phyloP scores from a whole-genome alignment of 2,113 vertebrate species.

The Osmerus mordax region DNA sequence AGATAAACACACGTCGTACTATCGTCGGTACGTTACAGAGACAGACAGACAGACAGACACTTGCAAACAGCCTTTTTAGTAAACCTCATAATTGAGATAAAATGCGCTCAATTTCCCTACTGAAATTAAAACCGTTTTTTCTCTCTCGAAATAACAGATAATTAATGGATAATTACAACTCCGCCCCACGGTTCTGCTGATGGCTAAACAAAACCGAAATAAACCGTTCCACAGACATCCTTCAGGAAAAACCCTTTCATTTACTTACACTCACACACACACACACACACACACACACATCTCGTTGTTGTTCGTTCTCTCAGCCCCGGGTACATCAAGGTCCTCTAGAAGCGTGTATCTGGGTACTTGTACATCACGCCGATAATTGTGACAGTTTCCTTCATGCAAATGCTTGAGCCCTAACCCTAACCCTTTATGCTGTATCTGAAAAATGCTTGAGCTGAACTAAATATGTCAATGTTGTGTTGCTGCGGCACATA shows the following conservation, averaged over 20 bases:
- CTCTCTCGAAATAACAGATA: neutral
- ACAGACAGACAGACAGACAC: neutral
- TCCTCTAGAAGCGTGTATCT: neutral
- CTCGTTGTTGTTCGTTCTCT: neutral
- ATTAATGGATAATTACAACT: slow-evolving; percentile 8
- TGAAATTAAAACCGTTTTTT: neutral
- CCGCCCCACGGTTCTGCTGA: slow-evolving; percentile 22
- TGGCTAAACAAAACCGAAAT: neutral
- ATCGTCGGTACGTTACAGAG: too few relatives aligned
- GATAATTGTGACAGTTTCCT: neutral
- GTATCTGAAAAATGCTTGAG: neutral
- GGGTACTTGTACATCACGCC: neutral
- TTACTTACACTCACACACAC: slow-evolving; percentile 14
- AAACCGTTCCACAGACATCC: neutral
- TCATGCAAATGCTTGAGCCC: neutral
- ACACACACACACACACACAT: neutral
- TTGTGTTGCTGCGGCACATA: too few relatives aligned
- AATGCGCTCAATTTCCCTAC: neutral
- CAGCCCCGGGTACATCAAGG: neutral
- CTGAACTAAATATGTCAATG: too few relatives aligned
- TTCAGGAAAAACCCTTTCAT: neutral
- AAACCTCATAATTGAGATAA: neutral
- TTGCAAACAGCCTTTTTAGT: too few relatives aligned
- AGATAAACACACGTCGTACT: neutral
- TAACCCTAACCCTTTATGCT: neutral